Conservation (phyloP, 2,888 invertebrate species). For the Corythucha ciliata region DNA sequence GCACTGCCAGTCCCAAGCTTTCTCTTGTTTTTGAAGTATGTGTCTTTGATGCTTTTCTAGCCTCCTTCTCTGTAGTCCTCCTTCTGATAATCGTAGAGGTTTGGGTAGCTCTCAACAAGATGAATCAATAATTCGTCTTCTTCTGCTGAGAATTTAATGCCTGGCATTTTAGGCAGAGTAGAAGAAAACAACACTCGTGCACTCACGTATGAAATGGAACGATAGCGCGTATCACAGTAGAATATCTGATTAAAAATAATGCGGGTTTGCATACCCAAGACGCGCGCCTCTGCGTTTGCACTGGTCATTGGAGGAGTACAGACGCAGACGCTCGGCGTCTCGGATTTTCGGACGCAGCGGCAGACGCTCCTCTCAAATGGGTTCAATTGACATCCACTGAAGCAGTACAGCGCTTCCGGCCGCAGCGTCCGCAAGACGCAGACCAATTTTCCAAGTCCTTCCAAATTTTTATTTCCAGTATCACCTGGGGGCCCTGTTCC, state of each 20-base stretch:
- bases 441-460: too few species aligned
- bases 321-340: slow-evolving; percentile 14
- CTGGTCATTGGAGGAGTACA: slow-evolving; percentile 18
- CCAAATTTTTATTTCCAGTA: too few species aligned
- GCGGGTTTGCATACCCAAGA: slow-evolving; percentile 13
- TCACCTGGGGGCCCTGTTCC: too few species aligned
- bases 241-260: not conserved
- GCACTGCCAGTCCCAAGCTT: slow-evolving; percentile 5
- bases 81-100: not conserved
- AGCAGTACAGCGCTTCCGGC: slow-evolving; percentile 9
- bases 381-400: slow-evolving; percentile 8
- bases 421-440: too few species aligned
- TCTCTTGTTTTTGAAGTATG: not conserved
- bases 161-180: too few species aligned
- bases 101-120: not conserved
- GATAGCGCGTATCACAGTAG: not conserved
- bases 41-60: not conserved
- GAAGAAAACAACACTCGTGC: too few species aligned
- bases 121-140: slow-evolving; percentile 10
- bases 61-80: slow-evolving; percentile 1
- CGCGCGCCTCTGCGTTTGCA: slow-evolving; percentile 13
- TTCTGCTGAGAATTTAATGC: not conserved
- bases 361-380: slow-evolving; percentile 6
- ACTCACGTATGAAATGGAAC: too few species aligned
- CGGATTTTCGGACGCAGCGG: slow-evolving; percentile 6